phyloP scores from a whole-genome alignment of 2,888 invertebrate genomes.

The Pemphredon lugubris region DNA sequence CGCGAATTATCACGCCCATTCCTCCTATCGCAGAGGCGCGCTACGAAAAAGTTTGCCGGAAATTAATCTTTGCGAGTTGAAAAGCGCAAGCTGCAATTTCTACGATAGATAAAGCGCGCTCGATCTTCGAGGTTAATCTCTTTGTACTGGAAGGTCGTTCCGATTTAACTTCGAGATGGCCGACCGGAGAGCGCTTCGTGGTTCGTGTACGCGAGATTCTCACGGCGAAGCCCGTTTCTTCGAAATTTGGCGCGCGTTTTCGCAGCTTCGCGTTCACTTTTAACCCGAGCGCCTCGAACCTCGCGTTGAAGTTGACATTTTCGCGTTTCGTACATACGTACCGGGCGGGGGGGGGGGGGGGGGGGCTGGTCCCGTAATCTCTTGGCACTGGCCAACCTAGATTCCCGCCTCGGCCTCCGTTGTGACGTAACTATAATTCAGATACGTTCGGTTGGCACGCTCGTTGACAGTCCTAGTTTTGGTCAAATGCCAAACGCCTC shows the following conservation, averaged over 20 bases:
- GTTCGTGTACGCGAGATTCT: too few species aligned
- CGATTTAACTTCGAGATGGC: not conserved
- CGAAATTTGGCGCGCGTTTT: conserved; percentile 9
- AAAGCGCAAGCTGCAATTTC: conserved; percentile 25
- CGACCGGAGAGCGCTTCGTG: too few species aligned
- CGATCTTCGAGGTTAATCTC: conserved; percentile 22
- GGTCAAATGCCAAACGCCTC: conserved; percentile 66
- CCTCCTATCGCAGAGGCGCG: not conserved
- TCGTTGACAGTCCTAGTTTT: conserved; percentile 60
- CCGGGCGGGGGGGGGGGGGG: too few species aligned
- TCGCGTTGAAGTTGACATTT: conserved; percentile 25
- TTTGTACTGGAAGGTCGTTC: not conserved
- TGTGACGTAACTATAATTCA: conserved; percentile 74
- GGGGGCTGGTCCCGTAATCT: conserved; percentile 57
- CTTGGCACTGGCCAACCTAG: conserved; percentile 61
- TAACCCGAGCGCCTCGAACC: not conserved
- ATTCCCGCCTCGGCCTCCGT: conserved; percentile 54
- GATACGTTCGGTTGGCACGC: conserved; percentile 73
- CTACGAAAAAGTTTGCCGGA: not conserved
- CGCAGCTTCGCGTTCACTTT: conserved; percentile 31
- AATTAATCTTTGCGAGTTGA: conserved; percentile 19
- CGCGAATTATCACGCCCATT: conserved; percentile 1
- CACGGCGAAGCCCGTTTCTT: too few species aligned
- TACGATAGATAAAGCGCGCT: conserved; percentile 16
- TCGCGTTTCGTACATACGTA: conserved; percentile 18